Percentiles rank a stretch among this genome's conserved stretches.
phyloP scores from a whole-genome alignment of 2,113 vertebrate species.

The human (Homo sapiens) region GRCh38 chr2:74533001-74533500 shows the following conservation, averaged over 20 bases:
- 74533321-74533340: not conserved
- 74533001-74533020: conserved; percentile 10
- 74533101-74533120: conserved; percentile 56
- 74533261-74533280: conserved; percentile 45
- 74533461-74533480: not conserved
- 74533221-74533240: conserved; percentile 70
- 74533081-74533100: conserved; percentile 65
- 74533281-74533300: not conserved
- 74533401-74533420: not conserved
- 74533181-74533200: conserved; percentile 58
- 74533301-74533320: not conserved
- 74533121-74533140: conserved; percentile 63
- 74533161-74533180: conserved; percentile 73
- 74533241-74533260: conserved; percentile 44
- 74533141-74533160: conserved; percentile 82
- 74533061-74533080: conserved; percentile 31
- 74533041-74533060: not conserved
- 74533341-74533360: not conserved
- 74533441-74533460: not conserved
- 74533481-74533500: not conserved
- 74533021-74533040: not conserved
- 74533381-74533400: not conserved
- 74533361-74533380: not conserved
- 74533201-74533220: conserved; percentile 35
- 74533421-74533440: not conserved